Evolutionary conservation across 1,140 invertebrate species (phyloP).

Genomic region (Rhopalosiphum padi): DNA sequence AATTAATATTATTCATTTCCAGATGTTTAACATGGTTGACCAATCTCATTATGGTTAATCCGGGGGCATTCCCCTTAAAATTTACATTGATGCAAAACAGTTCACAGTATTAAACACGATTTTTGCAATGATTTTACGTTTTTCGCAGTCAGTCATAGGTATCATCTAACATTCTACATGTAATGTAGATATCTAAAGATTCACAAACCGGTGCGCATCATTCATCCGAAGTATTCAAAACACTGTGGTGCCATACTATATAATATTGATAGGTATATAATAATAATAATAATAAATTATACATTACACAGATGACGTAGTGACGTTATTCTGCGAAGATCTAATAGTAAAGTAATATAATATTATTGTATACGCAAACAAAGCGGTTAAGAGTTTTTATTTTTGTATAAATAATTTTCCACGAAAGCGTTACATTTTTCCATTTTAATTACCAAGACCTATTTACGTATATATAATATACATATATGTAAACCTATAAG

Average conservation of each 20-base stretch:
- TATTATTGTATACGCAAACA: background rate
- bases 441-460: background rate
- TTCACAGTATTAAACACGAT: conserved; percentile 1
- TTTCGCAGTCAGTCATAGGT: background rate
- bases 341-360: background rate
- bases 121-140: conserved; percentile 33
- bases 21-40: conserved; percentile 37
- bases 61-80: conserved; percentile 35
- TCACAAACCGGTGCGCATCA: background rate
- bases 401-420: background rate
- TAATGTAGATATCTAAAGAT: background rate
- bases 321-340: background rate
- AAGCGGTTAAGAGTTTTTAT: background rate
- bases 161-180: background rate
- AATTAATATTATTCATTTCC: background rate
- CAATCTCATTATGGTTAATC: conserved; percentile 10
- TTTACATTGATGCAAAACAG: background rate
- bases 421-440: background rate
- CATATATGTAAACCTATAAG: background rate
- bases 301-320: background rate
- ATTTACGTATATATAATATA: background rate
- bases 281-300: background rate
- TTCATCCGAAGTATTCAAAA: conserved; percentile 1
- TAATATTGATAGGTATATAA: background rate
- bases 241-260: background rate